Base-by-base conservation (phyloP, 2,113 vertebrate genomes). In the Leucopsar rothschildi region DNA sequence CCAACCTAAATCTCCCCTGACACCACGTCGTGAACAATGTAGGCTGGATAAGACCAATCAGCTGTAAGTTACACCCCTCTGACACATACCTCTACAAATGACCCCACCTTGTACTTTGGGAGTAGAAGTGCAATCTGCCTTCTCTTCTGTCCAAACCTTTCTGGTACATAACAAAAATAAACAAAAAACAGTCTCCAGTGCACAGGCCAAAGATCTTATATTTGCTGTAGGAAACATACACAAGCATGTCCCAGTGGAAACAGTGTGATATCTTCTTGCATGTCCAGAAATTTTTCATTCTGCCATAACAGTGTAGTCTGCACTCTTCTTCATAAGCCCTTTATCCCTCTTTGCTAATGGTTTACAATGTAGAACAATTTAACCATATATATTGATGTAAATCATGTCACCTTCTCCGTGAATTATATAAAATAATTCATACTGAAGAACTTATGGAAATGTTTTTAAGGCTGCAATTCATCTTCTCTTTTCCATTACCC, bases 401-500 rank as follows among this genome's bases (percentile, higher is more conserved):
- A 95, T 92, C 93, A 95, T 95, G 96, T 96, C 95, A 95, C 80
- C 93, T 94, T 88, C 92, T 86, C 57, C 9, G 40, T 94, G 96
- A 96, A 88, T 94, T 93, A 96, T 95, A 82, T 68, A 88, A 90
- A 93, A 96, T 96, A 96, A 90, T 93, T 90, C 92, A 84, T 64
- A 71, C 68, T 44, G 49, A 81, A 68, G 82, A 86, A 83, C 88
- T 80, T 71, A 80, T 24, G 68, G 94, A 94, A 88, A 47, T 53
- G 69, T 75, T 96, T 96, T 93, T 79, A 96, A 94, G 55, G 68
- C 88, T 92, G 42, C 49, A 88, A 95, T 97, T 96, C 56, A 88
- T 97, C 95, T 96, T 87, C 49, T 50, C 83, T 92, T 96, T 97
- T 97, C 95, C 95, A 97, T 97, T 95, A 95, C 77, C 23, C 53